Percentiles rank a stretch among this genome's conserved stretches.
phyloP scores from a whole-genome alignment of 2,888 invertebrate genomes.

The Drepanosiphum platanoidis region DNA sequence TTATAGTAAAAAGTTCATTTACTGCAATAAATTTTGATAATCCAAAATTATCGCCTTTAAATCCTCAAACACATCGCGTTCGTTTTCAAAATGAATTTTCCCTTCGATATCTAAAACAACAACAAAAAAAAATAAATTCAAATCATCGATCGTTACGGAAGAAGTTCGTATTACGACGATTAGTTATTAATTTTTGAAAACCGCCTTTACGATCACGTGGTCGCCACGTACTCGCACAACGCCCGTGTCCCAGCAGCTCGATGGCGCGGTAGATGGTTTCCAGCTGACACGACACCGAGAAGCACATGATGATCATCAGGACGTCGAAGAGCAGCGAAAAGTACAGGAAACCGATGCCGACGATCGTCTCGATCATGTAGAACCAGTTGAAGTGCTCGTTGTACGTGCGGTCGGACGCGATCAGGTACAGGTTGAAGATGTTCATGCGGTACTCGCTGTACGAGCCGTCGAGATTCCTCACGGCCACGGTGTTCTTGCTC shows the following conservation, averaged over 20 bases:
- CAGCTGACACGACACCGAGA: not conserved
- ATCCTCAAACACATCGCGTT: not conserved
- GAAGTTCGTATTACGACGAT: too few relatives aligned
- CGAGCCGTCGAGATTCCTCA: not conserved
- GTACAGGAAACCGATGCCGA: not conserved
- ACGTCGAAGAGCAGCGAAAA: not conserved
- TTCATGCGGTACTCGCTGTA: not conserved
- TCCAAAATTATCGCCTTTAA: not conserved
- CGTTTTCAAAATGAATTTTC: not conserved
- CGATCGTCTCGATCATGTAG: not conserved
- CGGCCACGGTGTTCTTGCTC: not conserved
- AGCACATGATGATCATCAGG: not conserved
- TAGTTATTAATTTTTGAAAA: too few relatives aligned
- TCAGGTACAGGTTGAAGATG: not conserved
- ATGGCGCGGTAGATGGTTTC: not conserved
- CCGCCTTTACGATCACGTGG: too few relatives aligned
- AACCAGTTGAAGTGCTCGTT: not conserved
- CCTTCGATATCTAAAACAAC: not conserved
- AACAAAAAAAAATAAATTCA: too few relatives aligned
- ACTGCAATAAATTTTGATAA: constrained; percentile 6
- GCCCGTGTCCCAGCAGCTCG: not conserved
- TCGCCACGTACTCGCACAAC: not conserved
- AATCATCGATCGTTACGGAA: too few relatives aligned
- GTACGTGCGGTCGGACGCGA: constrained; percentile 10
- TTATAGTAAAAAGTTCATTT: not conserved